phyloP scores from a whole-genome alignment of 2,888 invertebrate genomes.

The Ophion ventricosus region DNA sequence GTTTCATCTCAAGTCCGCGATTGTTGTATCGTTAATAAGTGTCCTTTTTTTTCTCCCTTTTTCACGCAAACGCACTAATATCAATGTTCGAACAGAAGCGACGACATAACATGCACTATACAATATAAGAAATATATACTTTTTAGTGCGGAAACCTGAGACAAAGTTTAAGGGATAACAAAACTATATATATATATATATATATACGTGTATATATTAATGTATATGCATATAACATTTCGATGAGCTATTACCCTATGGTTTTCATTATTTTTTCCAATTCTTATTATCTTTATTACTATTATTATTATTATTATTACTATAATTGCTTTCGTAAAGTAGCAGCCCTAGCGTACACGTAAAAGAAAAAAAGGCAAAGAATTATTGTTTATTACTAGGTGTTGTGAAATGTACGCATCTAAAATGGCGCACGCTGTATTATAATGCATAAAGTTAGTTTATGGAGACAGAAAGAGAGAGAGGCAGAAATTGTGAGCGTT shows the following conservation, averaged over 20 bases:
- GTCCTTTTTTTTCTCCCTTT: neutral
- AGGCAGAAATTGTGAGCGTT: slow-evolving; percentile 24
- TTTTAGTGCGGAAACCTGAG: slow-evolving; percentile 61
- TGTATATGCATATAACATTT: slow-evolving; percentile 65
- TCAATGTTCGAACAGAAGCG: slow-evolving; percentile 5
- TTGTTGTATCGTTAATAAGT: neutral
- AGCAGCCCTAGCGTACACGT: slow-evolving; percentile 58
- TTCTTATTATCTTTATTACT: slow-evolving; percentile 50
- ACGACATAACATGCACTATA: slow-evolving; percentile 20
- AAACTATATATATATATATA: slow-evolving; percentile 58
- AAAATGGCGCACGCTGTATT: slow-evolving; percentile 66
- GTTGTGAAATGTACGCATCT: slow-evolving; percentile 68
- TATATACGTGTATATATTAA: slow-evolving; percentile 37
- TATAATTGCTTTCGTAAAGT: slow-evolving; percentile 29
- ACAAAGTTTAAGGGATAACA: slow-evolving; percentile 49
- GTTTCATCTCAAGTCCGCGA: neutral
- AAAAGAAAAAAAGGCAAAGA: slow-evolving; percentile 66
- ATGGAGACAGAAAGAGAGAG: slow-evolving; percentile 5
- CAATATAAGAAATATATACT: slow-evolving; percentile 52
- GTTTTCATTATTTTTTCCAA: slow-evolving; percentile 65
- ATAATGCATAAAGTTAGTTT: slow-evolving; percentile 58
- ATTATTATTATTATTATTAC: slow-evolving; percentile 40
- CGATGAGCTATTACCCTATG: slow-evolving; percentile 67
- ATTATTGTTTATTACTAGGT: slow-evolving; percentile 69
- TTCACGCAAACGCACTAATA: slow-evolving; percentile 9